Conservation (phyloP, 1,140 invertebrate genomes). For the Heliconius hewitsoni region DNA sequence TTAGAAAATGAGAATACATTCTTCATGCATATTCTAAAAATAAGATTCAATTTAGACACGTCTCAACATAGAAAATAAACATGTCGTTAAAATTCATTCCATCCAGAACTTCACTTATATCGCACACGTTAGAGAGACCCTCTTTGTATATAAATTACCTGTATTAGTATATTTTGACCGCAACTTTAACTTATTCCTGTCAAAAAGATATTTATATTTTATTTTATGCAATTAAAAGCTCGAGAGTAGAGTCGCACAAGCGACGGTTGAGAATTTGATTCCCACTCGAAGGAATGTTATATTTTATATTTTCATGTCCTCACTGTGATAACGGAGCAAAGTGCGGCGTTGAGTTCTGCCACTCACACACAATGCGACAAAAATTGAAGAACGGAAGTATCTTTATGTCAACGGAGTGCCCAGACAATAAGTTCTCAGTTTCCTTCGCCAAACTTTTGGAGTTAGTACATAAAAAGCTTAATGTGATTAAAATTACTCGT, state of each 20-base stretch:
- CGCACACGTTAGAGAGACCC: conserved; percentile 11
- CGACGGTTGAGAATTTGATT: no score
- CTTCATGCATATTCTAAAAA: not conserved
- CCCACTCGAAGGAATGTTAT: not conserved
- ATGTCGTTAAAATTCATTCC: conserved; percentile 25
- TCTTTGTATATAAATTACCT: conserved; percentile 26
- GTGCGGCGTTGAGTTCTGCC: not conserved
- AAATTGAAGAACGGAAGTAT: no score
- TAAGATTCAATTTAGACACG: not conserved
- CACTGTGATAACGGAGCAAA: not conserved
- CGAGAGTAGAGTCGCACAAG: no score
- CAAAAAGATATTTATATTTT: not conserved
- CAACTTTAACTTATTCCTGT: not conserved
- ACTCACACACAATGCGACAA: not conserved
- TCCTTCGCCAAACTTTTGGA: no score
- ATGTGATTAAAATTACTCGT: no score
- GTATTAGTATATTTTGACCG: conserved; percentile 14
- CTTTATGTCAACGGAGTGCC: no score
- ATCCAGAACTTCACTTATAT: conserved; percentile 26
- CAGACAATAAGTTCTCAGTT: no score
- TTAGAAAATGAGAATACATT: not conserved
- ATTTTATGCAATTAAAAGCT: no score
- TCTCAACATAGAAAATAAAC: conserved; percentile 2
- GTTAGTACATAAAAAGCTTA: no score
- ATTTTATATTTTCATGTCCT: not conserved